phyloP scores from a whole-genome alignment of 92 coral and sea anemone genomes.

The Blastomussa wellsi region DNA sequence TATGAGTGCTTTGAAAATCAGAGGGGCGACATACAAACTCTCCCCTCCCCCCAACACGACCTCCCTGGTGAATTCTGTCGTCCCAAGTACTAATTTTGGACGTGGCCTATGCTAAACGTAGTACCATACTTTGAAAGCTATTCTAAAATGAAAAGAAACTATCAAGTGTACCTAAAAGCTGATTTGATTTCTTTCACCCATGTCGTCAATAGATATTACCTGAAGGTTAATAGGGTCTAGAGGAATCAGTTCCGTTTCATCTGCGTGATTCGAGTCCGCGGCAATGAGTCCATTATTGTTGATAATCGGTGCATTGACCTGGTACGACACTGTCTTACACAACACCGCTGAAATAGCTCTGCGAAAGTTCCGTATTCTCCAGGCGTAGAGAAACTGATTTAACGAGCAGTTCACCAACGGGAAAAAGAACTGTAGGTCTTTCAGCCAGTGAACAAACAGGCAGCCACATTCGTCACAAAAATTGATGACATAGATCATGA shows the following conservation, averaged over 20 bases:
- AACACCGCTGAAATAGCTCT: conserved; percentile 37
- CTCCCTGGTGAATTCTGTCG: no score
- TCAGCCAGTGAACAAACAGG: conserved; percentile 58
- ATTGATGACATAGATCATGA: conserved; percentile 56
- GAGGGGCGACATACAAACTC: no score
- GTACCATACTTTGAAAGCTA: neutral
- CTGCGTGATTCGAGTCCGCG: conserved; percentile 1
- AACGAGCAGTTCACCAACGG: conserved; percentile 55
- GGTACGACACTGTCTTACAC: conserved; percentile 14
- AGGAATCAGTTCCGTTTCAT: conserved; percentile 3
- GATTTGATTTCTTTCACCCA: neutral
- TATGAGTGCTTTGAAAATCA: no score
- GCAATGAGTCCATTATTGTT: conserved; percentile 13
- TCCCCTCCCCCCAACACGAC: no score
- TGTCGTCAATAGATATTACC: neutral
- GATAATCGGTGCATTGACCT: neutral
- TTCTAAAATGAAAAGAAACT: neutral
- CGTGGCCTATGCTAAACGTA: neutral
- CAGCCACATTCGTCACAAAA: conserved; percentile 55
- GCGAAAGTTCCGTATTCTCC: conserved; percentile 50
- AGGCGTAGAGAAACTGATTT: conserved; percentile 65
- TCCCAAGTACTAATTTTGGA: no score
- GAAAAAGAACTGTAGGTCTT: conserved; percentile 53
- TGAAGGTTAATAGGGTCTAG: conserved; percentile 18
- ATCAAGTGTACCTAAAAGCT: neutral